Evolutionary conservation across 2,113 vertebrate genomes (phyloP), one percentile per base, ranked within the genome.

Genomic region (Trichechus manatus): DNA sequence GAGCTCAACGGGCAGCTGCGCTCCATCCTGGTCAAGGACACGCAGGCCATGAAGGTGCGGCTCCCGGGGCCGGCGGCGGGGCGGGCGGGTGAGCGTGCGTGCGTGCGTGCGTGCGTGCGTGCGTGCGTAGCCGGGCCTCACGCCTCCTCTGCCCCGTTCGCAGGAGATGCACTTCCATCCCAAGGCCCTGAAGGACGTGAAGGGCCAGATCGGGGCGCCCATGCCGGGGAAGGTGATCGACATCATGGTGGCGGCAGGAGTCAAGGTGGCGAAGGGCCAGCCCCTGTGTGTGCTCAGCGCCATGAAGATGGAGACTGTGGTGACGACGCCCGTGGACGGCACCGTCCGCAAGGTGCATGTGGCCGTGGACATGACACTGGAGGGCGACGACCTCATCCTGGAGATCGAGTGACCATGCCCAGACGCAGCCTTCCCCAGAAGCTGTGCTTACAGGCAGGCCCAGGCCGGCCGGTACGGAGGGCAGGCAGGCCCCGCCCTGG

Each of bases 291-390:
- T 99, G 91, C 99, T 99, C 85, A 99, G 99, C 0, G 99, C 99
- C 97, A 99, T 99, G 99, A 99, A 99, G 98, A 99, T 99, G 99
- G 99, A 99, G 98, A 99, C 98, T 0, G 99, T 99, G 98, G 99
- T 99, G 95, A 99, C 99, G 96, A 99, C 99, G 0, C 99, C 99
- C 0, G 0, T 99, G 94, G 96, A 98, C 0, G 99, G 99, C 29
- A 99, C 98, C 1, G 56, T 99, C 97, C 97, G 97, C 23, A 98
- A 98, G 82, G 95, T 99, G 74, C 98, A 99, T 0, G 99, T 99
- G 44, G 98, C 98, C 9, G 33, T 96, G 0, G 99, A 99, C 80
- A 96, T 99, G 98, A 99, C 98, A 88, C 98, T 99, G 97, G 99
- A 99, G 96, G 99, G 99, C 4, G 99, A 99, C 0, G 99, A 99